Conservation (phyloP, 35 echinoderm and acorn worm genomes). For the Amphiura filiformis region DNA sequence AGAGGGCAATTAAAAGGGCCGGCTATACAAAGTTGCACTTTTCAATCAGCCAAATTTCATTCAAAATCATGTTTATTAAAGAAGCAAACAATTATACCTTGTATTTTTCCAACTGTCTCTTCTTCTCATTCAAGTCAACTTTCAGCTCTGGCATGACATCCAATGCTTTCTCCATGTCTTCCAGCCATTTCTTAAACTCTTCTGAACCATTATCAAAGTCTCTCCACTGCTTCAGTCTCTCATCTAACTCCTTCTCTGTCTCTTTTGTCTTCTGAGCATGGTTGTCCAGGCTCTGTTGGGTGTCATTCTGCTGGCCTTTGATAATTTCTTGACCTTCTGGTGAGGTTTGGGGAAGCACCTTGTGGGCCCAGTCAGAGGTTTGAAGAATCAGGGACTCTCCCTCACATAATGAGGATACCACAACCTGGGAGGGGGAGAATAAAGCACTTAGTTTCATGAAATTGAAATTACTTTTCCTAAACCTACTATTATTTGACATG, state of each 20-base stretch:
- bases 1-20: too few species aligned
- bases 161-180: slow-evolving; percentile 33
- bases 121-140: slow-evolving; percentile 54
- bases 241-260: slow-evolving; percentile 16
- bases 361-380: slow-evolving; percentile 30
- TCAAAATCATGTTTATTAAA: too few species aligned
- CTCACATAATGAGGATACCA: slow-evolving; percentile 17
- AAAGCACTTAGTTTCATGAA: too few species aligned
- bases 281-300: neutral
- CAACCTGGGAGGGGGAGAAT: neutral
- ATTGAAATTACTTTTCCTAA: too few species aligned
- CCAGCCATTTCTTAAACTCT: slow-evolving; percentile 42
- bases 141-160: neutral
- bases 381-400: slow-evolving; percentile 17
- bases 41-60: too few species aligned
- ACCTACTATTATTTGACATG: too few species aligned
- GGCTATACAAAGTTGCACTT: too few species aligned
- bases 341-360: slow-evolving; percentile 46
- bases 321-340: slow-evolving; percentile 56
- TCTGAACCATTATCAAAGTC: slow-evolving; percentile 31
- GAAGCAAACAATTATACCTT: too few species aligned
- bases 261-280: slow-evolving; percentile 9
- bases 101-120: slow-evolving; percentile 58
- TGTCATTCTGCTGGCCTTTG: slow-evolving; percentile 24
- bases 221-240: slow-evolving; percentile 43